These are phyloP conservation scores for Istiophorus platypterus DNA, from an alignment of 2,113 vertebrate species.

Conservation along the genomic window DNA sequence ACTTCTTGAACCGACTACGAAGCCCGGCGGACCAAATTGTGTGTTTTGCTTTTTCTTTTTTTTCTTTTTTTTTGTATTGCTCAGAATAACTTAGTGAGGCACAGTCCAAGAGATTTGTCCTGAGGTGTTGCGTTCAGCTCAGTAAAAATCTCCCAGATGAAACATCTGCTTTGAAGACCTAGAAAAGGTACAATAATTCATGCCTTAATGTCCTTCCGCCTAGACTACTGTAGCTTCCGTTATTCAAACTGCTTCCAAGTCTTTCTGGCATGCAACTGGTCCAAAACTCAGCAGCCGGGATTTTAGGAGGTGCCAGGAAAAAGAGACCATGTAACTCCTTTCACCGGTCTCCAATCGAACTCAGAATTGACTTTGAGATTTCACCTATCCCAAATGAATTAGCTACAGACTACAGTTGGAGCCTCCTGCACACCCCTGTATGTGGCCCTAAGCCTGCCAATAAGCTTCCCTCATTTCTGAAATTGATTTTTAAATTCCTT, in stretches of 20 bases:
- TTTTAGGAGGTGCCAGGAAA: not conserved
- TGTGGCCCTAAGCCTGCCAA: not conserved
- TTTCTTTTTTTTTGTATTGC: not conserved
- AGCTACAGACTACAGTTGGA: not conserved
- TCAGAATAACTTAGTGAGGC: slow-evolving; percentile 13
- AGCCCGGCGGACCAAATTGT: not conserved
- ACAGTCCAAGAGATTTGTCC: not conserved
- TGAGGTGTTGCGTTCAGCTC: not conserved
- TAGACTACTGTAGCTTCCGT: not conserved
- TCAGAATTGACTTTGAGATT: not conserved
- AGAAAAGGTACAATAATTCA: not conserved
- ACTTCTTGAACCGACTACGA: not conserved
- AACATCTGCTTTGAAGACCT: not conserved
- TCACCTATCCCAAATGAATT: not conserved
- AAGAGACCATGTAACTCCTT: not conserved
- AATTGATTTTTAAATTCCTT: not conserved
- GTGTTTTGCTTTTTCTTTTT: not conserved
- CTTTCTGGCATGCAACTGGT: not conserved
- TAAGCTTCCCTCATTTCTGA: not conserved
- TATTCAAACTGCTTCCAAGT: not conserved
- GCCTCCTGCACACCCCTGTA: not conserved
- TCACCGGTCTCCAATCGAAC: not conserved
- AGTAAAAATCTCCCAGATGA: slow-evolving; percentile 7
- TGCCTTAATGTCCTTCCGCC: slow-evolving; percentile 6
- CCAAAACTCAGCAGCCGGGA: not conserved